These are phyloP conservation scores for Quadroppia sp. DNA, from an alignment of 2,888 invertebrate species.

Conservation along the genomic window DNA sequence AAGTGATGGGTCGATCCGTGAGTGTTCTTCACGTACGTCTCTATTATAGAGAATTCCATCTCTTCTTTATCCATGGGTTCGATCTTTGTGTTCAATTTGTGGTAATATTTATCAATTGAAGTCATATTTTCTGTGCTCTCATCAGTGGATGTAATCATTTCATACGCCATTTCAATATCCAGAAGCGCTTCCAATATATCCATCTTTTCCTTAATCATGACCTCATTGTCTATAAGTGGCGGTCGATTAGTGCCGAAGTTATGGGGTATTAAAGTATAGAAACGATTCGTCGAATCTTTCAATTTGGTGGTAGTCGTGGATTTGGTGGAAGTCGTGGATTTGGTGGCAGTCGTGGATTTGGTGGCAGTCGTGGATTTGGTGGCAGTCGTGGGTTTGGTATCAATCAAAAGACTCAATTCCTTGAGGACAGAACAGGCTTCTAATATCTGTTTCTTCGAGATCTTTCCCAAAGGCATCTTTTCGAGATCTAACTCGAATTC, in stretches of 20 bases:
- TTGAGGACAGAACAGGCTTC: constrained; percentile 73
- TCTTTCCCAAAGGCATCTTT: constrained; percentile 96
- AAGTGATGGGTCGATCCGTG: constrained; percentile 87
- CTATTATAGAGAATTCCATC: constrained; percentile 69
- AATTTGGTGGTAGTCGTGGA: constrained; percentile 56
- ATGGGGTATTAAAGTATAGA: constrained; percentile 94
- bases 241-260: constrained; percentile 80
- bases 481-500: constrained; percentile 94
- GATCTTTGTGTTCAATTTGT: constrained; percentile 77
- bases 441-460: constrained; percentile 83
- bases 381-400: constrained; percentile 46
- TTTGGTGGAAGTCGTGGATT: too few relatives aligned
- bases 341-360: constrained; percentile 54
- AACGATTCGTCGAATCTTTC: constrained; percentile 82
- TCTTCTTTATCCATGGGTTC: constrained; percentile 54
- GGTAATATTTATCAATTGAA: constrained; percentile 79
- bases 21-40: constrained; percentile 79
- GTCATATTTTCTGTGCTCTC: constrained; percentile 57
- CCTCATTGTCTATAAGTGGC: constrained; percentile 70
- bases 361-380: constrained; percentile 54
- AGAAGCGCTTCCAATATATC: constrained; percentile 87
- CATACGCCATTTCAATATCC: constrained; percentile 94
- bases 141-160: constrained; percentile 62
- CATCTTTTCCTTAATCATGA: constrained; percentile 66
- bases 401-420: constrained; percentile 51